These are phyloP conservation scores for Chaetorhynchus papuensis DNA, from an alignment of 2,113 vertebrate species.

Conservation along the genomic window DNA sequence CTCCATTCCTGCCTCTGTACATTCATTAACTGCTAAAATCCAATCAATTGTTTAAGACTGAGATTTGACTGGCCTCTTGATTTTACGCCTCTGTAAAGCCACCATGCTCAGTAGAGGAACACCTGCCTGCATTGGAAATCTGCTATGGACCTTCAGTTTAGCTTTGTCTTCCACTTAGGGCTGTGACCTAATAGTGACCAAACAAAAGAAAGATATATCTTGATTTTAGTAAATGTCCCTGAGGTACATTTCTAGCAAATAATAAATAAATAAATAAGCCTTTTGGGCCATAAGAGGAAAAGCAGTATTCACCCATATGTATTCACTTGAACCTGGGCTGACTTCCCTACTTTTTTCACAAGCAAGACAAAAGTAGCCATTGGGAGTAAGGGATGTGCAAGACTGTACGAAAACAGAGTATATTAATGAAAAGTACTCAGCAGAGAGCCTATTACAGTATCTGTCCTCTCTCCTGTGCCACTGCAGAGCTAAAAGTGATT, in stretches of 20 bases:
- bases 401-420: constrained; percentile 5
- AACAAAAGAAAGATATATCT: neutral
- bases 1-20: neutral
- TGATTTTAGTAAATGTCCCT: neutral
- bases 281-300: neutral
- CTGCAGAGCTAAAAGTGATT: constrained; percentile 53
- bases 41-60: neutral
- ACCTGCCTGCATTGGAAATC: neutral
- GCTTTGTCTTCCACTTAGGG: neutral
- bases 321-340: neutral
- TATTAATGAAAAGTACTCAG: constrained; percentile 13
- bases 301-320: neutral
- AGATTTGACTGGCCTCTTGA: neutral
- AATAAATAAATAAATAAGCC: neutral
- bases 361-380: constrained; percentile 12
- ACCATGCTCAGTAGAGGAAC: neutral
- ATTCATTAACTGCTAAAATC: neutral
- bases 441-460: neutral
- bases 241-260: neutral
- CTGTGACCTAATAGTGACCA: neutral
- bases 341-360: neutral
- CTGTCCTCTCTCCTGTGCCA: constrained; percentile 10
- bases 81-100: neutral
- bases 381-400: neutral
- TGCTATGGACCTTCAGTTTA: fast-evolving